Percentiles rank a stretch among this genome's conserved stretches.
These are phyloP conservation scores for Turdus rufiventris DNA, from an alignment of 2,113 vertebrate species.

Conservation along the genomic window DNA sequence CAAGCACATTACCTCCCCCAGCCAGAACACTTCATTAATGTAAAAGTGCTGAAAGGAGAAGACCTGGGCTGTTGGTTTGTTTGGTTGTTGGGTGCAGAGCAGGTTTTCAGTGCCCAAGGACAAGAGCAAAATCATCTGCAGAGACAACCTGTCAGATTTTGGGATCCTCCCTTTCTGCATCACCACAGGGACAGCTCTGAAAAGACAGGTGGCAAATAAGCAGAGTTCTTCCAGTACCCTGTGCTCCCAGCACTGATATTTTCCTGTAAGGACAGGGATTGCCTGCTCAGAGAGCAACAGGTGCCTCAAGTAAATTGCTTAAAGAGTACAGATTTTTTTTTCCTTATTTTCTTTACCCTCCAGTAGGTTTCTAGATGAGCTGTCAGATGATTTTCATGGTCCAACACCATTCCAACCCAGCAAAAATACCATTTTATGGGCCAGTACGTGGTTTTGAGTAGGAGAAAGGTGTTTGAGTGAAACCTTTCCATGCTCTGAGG, in stretches of 20 bases:
- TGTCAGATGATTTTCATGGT: not conserved
- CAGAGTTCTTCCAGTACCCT: not conserved
- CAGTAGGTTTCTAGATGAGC: not conserved
- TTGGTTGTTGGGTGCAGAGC: not conserved
- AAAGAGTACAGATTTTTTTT: not conserved
- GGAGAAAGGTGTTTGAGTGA: not conserved
- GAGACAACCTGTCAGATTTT: not conserved
- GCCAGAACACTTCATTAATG: not conserved
- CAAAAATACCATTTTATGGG: not conserved
- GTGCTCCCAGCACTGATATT: not conserved
- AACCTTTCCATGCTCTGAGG: not conserved
- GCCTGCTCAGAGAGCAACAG: not conserved
- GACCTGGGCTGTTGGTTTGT: not conserved
- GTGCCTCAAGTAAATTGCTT: not conserved
- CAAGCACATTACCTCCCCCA: fast-evolving
- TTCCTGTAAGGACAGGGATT: not conserved
- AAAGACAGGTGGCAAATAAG: not conserved
- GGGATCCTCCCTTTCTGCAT: not conserved
- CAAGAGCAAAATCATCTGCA: not conserved
- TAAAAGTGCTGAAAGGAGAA: not conserved
- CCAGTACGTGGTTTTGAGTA: not conserved
- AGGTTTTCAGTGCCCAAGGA: not conserved
- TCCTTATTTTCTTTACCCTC: not conserved
- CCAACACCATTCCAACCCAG: not conserved
- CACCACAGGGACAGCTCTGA: not conserved